Base-by-base conservation (phyloP, 2,797 vertebrate genomes). In the Loriculus beryllinus region DNA sequence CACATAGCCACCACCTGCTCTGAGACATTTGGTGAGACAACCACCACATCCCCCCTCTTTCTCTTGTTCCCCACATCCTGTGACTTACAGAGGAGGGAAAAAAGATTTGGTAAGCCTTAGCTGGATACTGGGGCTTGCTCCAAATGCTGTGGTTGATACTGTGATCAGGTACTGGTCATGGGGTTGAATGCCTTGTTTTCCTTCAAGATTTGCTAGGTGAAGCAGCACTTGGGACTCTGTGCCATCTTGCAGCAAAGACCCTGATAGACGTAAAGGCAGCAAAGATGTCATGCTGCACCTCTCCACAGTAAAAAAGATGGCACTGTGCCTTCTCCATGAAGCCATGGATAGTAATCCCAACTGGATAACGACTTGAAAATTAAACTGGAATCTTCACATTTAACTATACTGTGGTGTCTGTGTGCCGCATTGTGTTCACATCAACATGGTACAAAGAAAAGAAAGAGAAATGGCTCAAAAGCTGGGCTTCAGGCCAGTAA, bases 381-480 rank as follows among this genome's bases (percentile, higher is more conserved):
- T 29, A 64, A 82, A 92, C 5, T 35, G 31, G 62, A 83, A 62
- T 65, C 25, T 91, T 33, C 75, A 43, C 13, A 28, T 76, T 54
- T 54, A 79, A 78, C 35, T 59, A 37, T 42, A 54, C 31, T 65
- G 39, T 33, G 10, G 52, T 54, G 20, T 56, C 56, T 91, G 35
- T 51, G 19, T 65, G 37, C 45, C 81, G 63, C 56, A 12, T 9
- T 37, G 18, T 54, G 57, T 45, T 60, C 83, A 43, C 31, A 70
- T 37, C 71, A 85, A 43, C 28, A 28, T 1, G 26, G 40, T 72
- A 95, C 51, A 82, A 96, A 88, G 65, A 31, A 95, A 92, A 95
- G 25, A 64, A 86, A 71, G 59, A 59, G 40, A 86, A 88, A 35
- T 82, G 37, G 64, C 49, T 84, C 78, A 92, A 91, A 95, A 93